Evolutionary conservation across 1,140 invertebrate species (phyloP).

Genomic region (Pseudobourletiella spinata): DNA sequence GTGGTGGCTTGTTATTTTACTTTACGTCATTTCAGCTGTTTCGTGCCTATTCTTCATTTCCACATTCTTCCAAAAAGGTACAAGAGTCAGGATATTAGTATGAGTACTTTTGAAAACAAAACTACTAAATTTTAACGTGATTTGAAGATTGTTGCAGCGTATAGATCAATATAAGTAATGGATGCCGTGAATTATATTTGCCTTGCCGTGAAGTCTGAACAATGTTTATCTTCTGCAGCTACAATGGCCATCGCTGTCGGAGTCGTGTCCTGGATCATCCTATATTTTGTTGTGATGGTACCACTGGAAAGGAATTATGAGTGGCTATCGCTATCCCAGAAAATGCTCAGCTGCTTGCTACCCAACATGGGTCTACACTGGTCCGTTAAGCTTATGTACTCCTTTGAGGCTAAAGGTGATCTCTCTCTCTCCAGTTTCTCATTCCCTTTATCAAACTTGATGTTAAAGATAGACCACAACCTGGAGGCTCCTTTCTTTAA

Average conservation of each 20-base stretch:
- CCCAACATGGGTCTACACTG: constrained; percentile 27
- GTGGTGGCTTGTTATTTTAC: constrained; percentile 19
- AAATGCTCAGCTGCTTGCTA: constrained; percentile 11
- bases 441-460: not conserved
- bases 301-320: constrained; percentile 14
- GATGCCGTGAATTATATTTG: too few relatives aligned
- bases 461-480: not conserved
- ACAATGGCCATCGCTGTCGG: constrained; percentile 23
- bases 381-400: constrained; percentile 16
- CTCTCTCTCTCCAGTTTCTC: too few relatives aligned
- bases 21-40: constrained; percentile 19
- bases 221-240: constrained; percentile 8
- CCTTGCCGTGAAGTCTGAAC: too few relatives aligned
- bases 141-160: too few relatives aligned
- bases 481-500: not conserved
- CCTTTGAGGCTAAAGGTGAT: constrained; percentile 26
- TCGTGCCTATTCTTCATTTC: constrained; percentile 29
- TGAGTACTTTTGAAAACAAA: not conserved
- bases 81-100: not conserved
- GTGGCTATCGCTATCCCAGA: not conserved
- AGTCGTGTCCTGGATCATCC: constrained; percentile 21
- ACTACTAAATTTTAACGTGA: not conserved
- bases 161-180: too few relatives aligned
- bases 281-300: constrained; percentile 1
- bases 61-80: constrained; percentile 28